phyloP scores from a whole-genome alignment of 2,888 invertebrate species.

The Eilema sororculum region DNA sequence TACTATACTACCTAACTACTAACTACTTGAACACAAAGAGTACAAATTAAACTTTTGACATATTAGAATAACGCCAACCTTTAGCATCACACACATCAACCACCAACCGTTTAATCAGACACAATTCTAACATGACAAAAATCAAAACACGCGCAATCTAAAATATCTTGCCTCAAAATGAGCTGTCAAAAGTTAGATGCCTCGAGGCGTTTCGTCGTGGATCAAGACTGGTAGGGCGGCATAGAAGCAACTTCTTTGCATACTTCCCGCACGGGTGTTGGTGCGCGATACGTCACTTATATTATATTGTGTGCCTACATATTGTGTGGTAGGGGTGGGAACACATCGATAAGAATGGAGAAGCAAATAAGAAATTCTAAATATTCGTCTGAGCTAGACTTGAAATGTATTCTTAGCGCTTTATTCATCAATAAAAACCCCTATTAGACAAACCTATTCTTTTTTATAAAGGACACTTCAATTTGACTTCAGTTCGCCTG shows the following conservation, averaged over 20 bases:
- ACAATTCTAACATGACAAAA: constrained; percentile 33
- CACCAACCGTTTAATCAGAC: constrained; percentile 15
- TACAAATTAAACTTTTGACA: constrained; percentile 8
- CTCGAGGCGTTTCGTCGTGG: constrained; percentile 62
- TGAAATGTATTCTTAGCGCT: background rate
- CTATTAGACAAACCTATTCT: too few species aligned
- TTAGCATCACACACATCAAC: constrained; percentile 28
- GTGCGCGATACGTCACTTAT: constrained; percentile 85
- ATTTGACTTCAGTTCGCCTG: too few species aligned
- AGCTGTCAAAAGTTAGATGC: constrained; percentile 65
- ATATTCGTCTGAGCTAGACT: constrained; percentile 1
- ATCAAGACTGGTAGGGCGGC: constrained; percentile 72
- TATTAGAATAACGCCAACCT: constrained; percentile 24
- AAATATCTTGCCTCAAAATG: constrained; percentile 50
- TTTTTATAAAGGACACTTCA: too few species aligned
- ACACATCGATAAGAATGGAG: constrained; percentile 57
- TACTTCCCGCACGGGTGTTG: constrained; percentile 85
- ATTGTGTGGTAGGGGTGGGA: constrained; percentile 74
- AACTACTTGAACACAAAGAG: background rate
- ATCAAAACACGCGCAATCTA: constrained; percentile 49
- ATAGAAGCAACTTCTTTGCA: constrained; percentile 84
- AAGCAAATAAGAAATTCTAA: constrained; percentile 10
- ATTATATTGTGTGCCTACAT: constrained; percentile 83
- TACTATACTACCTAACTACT: background rate
- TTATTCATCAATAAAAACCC: background rate